These are phyloP conservation scores for Acanthochromis polyacanthus DNA, from an alignment of 2,113 vertebrate species.

Conservation along the genomic window DNA sequence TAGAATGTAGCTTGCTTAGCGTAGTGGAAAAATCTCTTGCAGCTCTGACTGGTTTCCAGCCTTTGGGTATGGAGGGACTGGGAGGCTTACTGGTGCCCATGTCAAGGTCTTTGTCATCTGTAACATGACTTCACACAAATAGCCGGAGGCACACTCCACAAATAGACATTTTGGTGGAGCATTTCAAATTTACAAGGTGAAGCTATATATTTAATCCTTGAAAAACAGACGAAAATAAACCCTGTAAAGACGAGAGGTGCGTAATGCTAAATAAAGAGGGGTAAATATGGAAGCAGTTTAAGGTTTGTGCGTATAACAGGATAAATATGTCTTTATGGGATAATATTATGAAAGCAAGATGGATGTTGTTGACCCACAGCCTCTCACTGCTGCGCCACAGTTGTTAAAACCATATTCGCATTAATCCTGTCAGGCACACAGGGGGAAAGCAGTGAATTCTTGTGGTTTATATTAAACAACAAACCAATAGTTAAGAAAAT, in stretches of 20 bases:
- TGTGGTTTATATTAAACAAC: conserved; percentile 77
- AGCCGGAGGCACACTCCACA: conserved; percentile 15
- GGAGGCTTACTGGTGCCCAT: conserved; percentile 28
- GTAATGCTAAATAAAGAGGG: conserved; percentile 30
- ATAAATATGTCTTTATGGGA: conserved; percentile 49
- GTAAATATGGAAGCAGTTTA: conserved; percentile 13
- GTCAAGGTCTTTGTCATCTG: conserved; percentile 71
- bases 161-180: conserved; percentile 55
- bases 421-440: conserved; percentile 52
- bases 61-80: conserved; percentile 34
- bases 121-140: conserved; percentile 57
- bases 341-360: conserved; percentile 36
- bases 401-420: conserved; percentile 60
- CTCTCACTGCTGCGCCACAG: conserved; percentile 51
- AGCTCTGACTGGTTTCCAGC: conserved; percentile 28
- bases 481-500: conserved; percentile 75
- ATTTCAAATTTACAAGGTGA: conserved; percentile 43
- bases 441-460: conserved; percentile 54
- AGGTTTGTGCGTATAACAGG: background rate
- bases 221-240: conserved; percentile 22
- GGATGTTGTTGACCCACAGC: conserved; percentile 50
- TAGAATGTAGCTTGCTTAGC: conserved; percentile 18
- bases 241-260: conserved; percentile 15
- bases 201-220: conserved; percentile 40
- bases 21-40: conserved; percentile 28